Conservation (phyloP, 2,113 vertebrate species). For the Cynopterus brachyotis region DNA sequence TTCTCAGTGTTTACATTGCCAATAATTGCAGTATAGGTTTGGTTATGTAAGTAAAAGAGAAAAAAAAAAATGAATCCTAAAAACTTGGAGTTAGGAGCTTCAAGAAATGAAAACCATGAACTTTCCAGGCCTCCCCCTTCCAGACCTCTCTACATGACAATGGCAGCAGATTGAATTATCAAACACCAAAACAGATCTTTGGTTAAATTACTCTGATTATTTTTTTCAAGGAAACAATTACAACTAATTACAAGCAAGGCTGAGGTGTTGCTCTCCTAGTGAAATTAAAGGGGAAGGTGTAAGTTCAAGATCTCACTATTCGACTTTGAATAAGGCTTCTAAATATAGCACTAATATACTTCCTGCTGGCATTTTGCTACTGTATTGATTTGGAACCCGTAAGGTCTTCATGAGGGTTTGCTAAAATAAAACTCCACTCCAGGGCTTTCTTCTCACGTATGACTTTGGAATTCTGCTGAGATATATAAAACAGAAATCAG, state of each 20-base stretch:
- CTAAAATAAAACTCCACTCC: conserved; percentile 62
- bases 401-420: background rate
- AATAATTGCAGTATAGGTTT: background rate
- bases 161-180: conserved; percentile 26
- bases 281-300: conserved; percentile 52
- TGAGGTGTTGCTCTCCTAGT: conserved; percentile 57
- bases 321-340: conserved; percentile 51
- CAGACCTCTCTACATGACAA: background rate
- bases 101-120: background rate
- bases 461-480: conserved; percentile 58
- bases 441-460: background rate
- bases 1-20: background rate
- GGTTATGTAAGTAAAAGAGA: background rate
- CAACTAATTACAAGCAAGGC: conserved; percentile 50
- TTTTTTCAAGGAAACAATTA: conserved; percentile 74
- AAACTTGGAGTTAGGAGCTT: background rate
- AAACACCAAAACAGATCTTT: conserved; percentile 61
- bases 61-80: background rate
- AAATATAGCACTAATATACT: conserved; percentile 31
- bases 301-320: conserved; percentile 60
- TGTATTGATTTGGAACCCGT: conserved; percentile 56
- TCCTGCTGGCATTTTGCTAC: conserved; percentile 51
- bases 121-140: background rate
- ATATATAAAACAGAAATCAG: conserved; percentile 49
- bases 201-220: conserved; percentile 75